Evolutionary conservation across 1,140 invertebrate genomes (phyloP), one percentile per base, ranked within the genome.

Genomic region (Chironomus tepperi): DNA sequence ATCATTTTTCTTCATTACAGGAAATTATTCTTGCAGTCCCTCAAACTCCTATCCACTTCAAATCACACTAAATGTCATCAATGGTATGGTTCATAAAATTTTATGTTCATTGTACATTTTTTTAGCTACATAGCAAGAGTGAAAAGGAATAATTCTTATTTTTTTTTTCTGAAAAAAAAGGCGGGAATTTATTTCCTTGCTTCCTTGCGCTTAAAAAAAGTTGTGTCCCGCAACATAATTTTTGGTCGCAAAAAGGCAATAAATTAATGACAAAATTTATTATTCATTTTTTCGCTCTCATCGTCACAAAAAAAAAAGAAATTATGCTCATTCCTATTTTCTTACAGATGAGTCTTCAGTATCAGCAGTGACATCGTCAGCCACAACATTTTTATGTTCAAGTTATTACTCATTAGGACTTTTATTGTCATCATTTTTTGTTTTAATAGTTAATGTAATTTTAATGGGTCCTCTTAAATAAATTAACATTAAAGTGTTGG

Each of bases 1-100:
- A 7, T 10, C 1, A 9, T 47, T 47, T 57, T 1, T 12, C 15
- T 57, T 57, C 12, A 57, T n/a, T 57, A 10, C n/a, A 57, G 81
- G 81, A 24, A 82, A 82, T 75, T 82, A 81, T 76, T 81, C 81
- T 74, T 82, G 81, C 77, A 79, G 79, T 76, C 81, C 81, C 24
- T 81, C 81, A 74, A 82, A 82, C 72, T 82, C 81, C 74, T 79
- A 77, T 75, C 77, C 80, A 43, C 79, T 82, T 19, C 80, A 78
- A 42, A 80, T 82, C 74, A 79, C 80, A 76, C 76, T 82, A 75
- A 81, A 82, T 77, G 81, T 82, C 24, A 76, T 82, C 10, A 82
- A 80, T 76, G 81, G 81, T 82, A 76, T 81, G 78, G 78, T 18
- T 70, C 65, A 70, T 70, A 70, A 70, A 70, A 18, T 70, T 70